Evolutionary conservation across 2,888 invertebrate genomes (phyloP).

Genomic region (Cremastobaeus sp.): DNA sequence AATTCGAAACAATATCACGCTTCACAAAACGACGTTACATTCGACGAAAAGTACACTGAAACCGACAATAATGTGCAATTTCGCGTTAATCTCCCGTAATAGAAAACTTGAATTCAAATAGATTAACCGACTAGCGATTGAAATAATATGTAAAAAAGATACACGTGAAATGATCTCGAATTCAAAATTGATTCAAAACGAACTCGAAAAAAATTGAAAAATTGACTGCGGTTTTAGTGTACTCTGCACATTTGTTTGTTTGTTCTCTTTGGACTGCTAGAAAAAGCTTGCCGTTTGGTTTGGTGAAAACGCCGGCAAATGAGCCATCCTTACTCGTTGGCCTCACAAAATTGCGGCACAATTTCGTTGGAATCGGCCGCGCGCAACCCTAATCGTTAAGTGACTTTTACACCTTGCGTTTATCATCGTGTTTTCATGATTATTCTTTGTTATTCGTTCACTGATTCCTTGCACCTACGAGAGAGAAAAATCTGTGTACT

Average conservation of each 20-base stretch:
- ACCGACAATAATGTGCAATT: too few relatives aligned
- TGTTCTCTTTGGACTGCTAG: conserved; percentile 37
- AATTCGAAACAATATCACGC: conserved; percentile 19
- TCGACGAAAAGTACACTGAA: conserved; percentile 30
- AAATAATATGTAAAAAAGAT: too few relatives aligned
- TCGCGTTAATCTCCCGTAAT: too few relatives aligned
- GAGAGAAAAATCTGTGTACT: conserved; percentile 27
- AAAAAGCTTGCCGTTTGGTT: too few relatives aligned
- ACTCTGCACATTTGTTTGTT: too few relatives aligned
- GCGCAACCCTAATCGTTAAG: conserved; percentile 15
- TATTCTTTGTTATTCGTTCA: not conserved
- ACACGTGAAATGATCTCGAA: too few relatives aligned
- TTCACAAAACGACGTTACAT: conserved; percentile 23
- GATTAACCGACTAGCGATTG: too few relatives aligned
- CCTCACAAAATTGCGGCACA: conserved; percentile 18
- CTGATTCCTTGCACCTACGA: conserved; percentile 17
- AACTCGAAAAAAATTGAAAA: too few relatives aligned
- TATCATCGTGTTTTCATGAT: not conserved
- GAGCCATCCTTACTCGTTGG: conserved; percentile 8
- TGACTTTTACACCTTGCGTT: not conserved
- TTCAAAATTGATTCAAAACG: too few relatives aligned
- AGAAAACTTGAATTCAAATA: too few relatives aligned
- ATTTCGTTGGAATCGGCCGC: conserved; percentile 10
- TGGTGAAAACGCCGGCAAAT: too few relatives aligned
- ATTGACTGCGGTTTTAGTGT: too few relatives aligned